Percentiles rank a stretch among this genome's conserved stretches.
phyloP scores from a whole-genome alignment of 2,888 invertebrate species.

The Orthonevra nobilis region DNA sequence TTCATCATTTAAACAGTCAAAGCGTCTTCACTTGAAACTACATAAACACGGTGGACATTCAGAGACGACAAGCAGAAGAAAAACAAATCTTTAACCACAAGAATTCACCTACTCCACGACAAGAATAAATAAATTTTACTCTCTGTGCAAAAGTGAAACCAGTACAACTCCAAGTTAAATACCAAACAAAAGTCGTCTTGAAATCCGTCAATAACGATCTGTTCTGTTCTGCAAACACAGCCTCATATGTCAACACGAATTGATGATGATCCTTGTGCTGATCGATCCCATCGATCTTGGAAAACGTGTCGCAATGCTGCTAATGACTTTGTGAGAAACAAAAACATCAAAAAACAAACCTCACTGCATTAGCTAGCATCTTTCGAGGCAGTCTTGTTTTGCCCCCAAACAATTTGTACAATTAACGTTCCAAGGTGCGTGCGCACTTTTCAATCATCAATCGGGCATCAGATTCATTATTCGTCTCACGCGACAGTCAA shows the following conservation, averaged over 20 bases:
- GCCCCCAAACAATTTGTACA: slow-evolving; percentile 69
- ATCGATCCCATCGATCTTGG: slow-evolving; percentile 54
- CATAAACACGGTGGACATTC: no score
- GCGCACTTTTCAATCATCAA: slow-evolving; percentile 68
- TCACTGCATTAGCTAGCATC: slow-evolving; percentile 28
- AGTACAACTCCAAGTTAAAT: neutral
- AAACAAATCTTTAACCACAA: no score
- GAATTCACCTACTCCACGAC: no score
- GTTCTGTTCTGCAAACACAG: slow-evolving; percentile 13
- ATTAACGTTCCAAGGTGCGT: slow-evolving; percentile 68
- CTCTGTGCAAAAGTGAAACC: slow-evolving; percentile 63
- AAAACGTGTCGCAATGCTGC: slow-evolving; percentile 69
- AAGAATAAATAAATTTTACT: slow-evolving; percentile 65
- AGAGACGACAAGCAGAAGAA: no score
- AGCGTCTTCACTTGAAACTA: no score
- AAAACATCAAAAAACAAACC: slow-evolving; percentile 16
- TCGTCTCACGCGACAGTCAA: slow-evolving; percentile 44
- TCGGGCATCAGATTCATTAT: slow-evolving; percentile 40
- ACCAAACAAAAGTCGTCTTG: slow-evolving; percentile 41
- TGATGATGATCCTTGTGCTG: slow-evolving; percentile 57
- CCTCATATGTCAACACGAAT: slow-evolving; percentile 60
- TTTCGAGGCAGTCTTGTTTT: slow-evolving; percentile 32
- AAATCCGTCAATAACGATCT: slow-evolving; percentile 45
- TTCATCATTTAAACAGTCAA: no score
- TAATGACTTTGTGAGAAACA: slow-evolving; percentile 50